Conservation (phyloP, 2,797 vertebrate species). For the Eupleurogrammus muticus region DNA sequence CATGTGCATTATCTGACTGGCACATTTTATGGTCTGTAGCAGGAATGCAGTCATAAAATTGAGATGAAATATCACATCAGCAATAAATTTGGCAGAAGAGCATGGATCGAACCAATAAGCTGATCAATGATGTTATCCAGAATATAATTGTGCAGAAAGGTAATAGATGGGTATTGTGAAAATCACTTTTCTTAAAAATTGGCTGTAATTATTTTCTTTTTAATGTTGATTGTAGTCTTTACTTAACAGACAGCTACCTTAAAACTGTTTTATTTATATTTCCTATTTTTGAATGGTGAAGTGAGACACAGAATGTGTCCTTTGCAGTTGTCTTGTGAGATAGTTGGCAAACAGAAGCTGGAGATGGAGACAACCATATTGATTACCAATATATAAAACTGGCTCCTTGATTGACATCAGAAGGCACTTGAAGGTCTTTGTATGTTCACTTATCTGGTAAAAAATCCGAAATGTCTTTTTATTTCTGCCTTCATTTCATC, state of each 20-base stretch:
- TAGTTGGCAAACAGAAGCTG: not conserved
- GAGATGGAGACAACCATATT: not conserved
- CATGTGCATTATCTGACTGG: conserved; percentile 6
- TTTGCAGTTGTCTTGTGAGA: not conserved
- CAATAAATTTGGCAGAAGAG: conserved; percentile 18
- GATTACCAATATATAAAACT: not conserved
- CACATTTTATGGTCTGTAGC: conserved; percentile 43
- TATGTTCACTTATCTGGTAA: not conserved
- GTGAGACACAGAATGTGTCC: not conserved
- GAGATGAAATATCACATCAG: conserved; percentile 18
- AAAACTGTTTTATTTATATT: not conserved
- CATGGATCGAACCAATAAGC: not conserved
- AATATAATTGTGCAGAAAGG: not conserved
- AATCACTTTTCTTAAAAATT: not conserved
- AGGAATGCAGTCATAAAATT: conserved; percentile 51
- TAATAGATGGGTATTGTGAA: not conserved
- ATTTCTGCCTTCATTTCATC: too few relatives aligned
- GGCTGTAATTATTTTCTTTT: not conserved
- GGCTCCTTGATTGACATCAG: not conserved
- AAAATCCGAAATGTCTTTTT: not conserved
- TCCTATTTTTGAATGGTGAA: not conserved
- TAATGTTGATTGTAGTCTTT: not conserved
- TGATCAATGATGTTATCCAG: conserved; percentile 8
- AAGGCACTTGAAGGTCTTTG: not conserved
- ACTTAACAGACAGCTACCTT: not conserved